Evolutionary conservation across 2,888 invertebrate species (phyloP).

Genomic region (Chirona hameri): DNA sequence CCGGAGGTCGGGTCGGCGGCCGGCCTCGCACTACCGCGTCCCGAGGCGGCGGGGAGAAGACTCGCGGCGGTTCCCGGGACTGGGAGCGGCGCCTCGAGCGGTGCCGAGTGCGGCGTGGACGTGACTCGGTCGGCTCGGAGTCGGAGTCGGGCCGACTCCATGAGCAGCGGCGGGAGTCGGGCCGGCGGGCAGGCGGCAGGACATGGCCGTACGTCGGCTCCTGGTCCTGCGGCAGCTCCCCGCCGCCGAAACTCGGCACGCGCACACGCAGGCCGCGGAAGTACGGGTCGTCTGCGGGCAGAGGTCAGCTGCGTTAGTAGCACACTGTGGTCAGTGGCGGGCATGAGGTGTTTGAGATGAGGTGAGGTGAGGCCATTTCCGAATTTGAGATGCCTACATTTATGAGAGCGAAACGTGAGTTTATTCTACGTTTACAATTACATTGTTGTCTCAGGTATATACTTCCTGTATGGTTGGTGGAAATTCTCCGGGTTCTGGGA

Average conservation of each 20-base stretch:
- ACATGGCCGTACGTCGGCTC: not conserved
- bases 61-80: not conserved
- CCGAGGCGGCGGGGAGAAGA: not conserved
- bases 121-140: not conserved
- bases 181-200: not conserved
- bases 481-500: too few relatives aligned
- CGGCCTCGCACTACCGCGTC: not conserved
- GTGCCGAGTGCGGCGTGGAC: not conserved
- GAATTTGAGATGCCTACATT: too few relatives aligned
- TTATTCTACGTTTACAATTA: too few relatives aligned
- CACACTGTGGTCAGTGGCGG: too few relatives aligned
- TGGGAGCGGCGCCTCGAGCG: slow-evolving; percentile 5
- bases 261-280: not conserved
- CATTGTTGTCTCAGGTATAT: too few relatives aligned
- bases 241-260: not conserved
- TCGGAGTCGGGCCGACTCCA: slow-evolving; percentile 1
- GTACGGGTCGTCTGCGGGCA: not conserved
- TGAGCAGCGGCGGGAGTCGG: not conserved
- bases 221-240: not conserved
- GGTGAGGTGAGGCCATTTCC: too few relatives aligned
- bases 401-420: too few relatives aligned
- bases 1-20: not conserved
- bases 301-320: not conserved
- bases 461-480: too few relatives aligned
- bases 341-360: too few relatives aligned